Conservation (phyloP, 2,113 vertebrate genomes). For the Tricholaema leucomelas region DNA sequence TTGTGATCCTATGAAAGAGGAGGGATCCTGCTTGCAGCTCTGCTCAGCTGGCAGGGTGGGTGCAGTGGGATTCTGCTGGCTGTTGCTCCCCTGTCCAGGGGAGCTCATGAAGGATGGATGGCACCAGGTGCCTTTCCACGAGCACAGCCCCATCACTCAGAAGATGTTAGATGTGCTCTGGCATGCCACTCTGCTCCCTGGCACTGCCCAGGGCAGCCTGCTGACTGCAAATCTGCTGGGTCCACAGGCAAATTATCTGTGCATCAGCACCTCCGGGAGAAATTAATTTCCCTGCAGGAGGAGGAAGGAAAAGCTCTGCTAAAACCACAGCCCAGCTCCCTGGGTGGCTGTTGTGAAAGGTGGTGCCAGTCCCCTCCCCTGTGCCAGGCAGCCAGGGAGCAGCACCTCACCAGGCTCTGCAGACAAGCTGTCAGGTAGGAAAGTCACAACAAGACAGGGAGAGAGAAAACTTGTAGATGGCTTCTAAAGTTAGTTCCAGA, state of each 20-base stretch:
- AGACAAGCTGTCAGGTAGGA: not conserved
- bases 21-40: not conserved
- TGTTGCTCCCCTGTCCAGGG: fast-evolving
- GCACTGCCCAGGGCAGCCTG: not conserved
- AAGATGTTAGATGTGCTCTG: not conserved
- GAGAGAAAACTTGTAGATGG: not conserved
- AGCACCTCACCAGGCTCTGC: not conserved
- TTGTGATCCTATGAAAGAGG: not conserved
- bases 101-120: not conserved
- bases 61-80: fast-evolving
- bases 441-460: not conserved
- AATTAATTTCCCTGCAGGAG: slow-evolving; percentile 53
- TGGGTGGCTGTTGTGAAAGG: fast-evolving
- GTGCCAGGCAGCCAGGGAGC: not conserved
- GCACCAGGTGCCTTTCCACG: not conserved
- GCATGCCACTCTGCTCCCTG: not conserved
- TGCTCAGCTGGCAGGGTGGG: fast-evolving
- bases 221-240: slow-evolving; percentile 34
- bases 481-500: not conserved
- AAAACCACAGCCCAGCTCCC: not conserved
- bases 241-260: not conserved
- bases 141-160: not conserved
- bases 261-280: slow-evolving; percentile 25
- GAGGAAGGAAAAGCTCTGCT: not conserved
- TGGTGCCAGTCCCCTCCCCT: not conserved